Conservation (phyloP, 2,888 invertebrate genomes). For the Noctua pronuba region DNA sequence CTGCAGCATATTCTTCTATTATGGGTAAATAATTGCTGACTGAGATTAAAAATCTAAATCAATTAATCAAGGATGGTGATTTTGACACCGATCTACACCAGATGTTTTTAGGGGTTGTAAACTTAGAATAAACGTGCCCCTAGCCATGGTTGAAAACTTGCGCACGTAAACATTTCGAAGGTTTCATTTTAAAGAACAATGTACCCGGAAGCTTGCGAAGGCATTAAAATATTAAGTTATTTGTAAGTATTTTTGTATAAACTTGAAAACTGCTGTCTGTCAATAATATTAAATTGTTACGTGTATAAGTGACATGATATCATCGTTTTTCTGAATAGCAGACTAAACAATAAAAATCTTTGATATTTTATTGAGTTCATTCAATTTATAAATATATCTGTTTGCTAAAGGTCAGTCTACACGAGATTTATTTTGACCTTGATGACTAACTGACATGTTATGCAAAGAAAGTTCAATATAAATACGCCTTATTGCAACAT, state of each 20-base stretch:
- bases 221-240: constrained; percentile 5
- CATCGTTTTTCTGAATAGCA: constrained; percentile 14
- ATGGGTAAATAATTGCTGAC: not conserved
- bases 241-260: constrained; percentile 11
- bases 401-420: constrained; percentile 62
- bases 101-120: not conserved
- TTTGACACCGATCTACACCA: no score
- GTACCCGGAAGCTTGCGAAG: constrained; percentile 31
- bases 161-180: constrained; percentile 22
- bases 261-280: constrained; percentile 33
- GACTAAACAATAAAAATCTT: not conserved
- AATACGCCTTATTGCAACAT: constrained; percentile 73
- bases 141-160: not conserved
- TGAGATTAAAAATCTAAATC: not conserved
- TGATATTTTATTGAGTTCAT: constrained; percentile 7
- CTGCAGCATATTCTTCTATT: not conserved
- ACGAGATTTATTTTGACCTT: constrained; percentile 76
- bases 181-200: constrained; percentile 27
- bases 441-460: constrained; percentile 81
- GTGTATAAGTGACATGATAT: constrained; percentile 24
- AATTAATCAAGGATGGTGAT: not conserved
- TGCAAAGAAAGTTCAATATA: constrained; percentile 83
- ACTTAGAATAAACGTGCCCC: not conserved
- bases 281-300: constrained; percentile 5
- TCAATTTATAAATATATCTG: constrained; percentile 30